A percentile compares a stretch with the other conserved stretches of the same genome.
These are phyloP conservation scores for Epirrhoe alternata DNA, from an alignment of 2,888 invertebrate genomes.

Conservation along the genomic window DNA sequence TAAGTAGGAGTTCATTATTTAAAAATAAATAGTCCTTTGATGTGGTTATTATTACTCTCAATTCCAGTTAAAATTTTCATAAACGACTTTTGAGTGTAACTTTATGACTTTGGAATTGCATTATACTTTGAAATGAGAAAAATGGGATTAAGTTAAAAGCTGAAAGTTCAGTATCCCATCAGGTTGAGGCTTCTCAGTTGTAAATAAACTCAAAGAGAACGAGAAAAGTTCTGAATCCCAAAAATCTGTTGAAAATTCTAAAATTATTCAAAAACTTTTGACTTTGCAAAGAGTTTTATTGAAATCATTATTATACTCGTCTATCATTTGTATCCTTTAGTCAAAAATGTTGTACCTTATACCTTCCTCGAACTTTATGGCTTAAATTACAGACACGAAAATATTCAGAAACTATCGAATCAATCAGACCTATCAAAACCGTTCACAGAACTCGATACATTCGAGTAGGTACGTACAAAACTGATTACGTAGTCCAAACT, in stretches of 20 bases:
- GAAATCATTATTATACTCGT: not conserved
- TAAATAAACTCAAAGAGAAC: not conserved
- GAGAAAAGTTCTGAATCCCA: not conserved
- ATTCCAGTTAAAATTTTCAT: slow-evolving; percentile 29
- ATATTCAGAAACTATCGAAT: slow-evolving; percentile 21
- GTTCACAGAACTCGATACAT: slow-evolving; percentile 25
- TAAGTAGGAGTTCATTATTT: not conserved
- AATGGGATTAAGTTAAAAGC: slow-evolving; percentile 47
- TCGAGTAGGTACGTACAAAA: slow-evolving; percentile 25
- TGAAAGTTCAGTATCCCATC: not conserved
- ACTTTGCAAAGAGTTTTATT: not conserved
- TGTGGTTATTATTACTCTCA: not conserved
- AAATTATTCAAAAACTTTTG: not conserved
- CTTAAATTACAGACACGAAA: not conserved
- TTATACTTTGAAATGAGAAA: slow-evolving; percentile 62
- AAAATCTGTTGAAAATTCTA: not conserved
- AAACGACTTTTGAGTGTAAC: slow-evolving; percentile 35
- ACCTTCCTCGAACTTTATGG: not conserved
- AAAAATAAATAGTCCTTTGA: not conserved
- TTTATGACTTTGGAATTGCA: slow-evolving; percentile 60
- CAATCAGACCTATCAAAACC: slow-evolving; percentile 15
- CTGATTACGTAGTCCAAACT: slow-evolving; percentile 42
- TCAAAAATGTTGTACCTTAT: not conserved
- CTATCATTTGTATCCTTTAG: not conserved
- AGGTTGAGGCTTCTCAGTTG: not conserved